These are phyloP conservation scores for Poeciliopsis presidionis DNA, from an alignment of 2,797 vertebrate species.

Conservation along the genomic window DNA sequence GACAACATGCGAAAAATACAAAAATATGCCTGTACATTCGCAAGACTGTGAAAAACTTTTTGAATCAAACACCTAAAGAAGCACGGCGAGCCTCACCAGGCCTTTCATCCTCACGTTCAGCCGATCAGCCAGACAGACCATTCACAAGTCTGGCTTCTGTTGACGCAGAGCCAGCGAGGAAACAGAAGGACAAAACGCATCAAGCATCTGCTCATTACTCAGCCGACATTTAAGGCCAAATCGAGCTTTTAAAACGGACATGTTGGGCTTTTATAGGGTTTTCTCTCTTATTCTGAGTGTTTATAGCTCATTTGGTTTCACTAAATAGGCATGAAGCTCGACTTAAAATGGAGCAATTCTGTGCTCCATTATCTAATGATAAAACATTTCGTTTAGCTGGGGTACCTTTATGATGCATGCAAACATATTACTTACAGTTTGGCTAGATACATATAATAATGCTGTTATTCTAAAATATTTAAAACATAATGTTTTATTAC, in stretches of 20 bases:
- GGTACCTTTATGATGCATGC: background rate
- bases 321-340: background rate
- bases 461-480: too few species aligned
- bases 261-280: background rate
- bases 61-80: background rate
- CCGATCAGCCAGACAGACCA: background rate
- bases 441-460: background rate
- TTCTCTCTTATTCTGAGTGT: background rate
- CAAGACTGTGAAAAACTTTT: background rate
- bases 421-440: background rate
- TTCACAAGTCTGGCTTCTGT: background rate
- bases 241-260: background rate
- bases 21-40: background rate
- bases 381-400: background rate
- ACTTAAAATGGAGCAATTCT: background rate
- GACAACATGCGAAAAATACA: background rate
- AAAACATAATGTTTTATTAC: too few species aligned
- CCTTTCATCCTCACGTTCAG: background rate
- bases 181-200: slow-evolving; percentile 2
- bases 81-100: background rate
- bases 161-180: background rate
- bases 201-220: background rate
- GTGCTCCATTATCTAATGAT: background rate
- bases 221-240: background rate
- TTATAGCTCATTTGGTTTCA: background rate